Evolutionary conservation across 2,113 vertebrate species (phyloP), one percentile per base, ranked within the genome.

Genomic region (Brachypodius melanocephalos): DNA sequence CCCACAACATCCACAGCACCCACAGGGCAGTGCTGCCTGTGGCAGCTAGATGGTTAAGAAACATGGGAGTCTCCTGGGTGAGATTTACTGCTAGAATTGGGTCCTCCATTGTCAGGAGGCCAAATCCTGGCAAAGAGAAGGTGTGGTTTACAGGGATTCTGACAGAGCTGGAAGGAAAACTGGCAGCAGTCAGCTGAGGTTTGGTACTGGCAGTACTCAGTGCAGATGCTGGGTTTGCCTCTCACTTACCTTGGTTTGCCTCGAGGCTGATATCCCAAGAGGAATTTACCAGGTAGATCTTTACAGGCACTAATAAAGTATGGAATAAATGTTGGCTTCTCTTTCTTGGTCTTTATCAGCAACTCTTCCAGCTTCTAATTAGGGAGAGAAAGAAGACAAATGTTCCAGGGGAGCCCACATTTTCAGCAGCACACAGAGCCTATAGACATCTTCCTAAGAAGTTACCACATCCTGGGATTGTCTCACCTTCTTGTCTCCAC

Each of bases 301-400:
- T 98, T 99, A 96, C 99, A 99, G 73, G 99, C 98, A 65, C 99
- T 99, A 93, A 99, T 97, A 92, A 98, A 99, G 95, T 99, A 99
- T 20, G 99, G 99, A 97, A 99, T 99, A 96, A 99, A 99, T 17
- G 99, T 99, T 31, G 99, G 99, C 94, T 99, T 99, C 97, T 99
- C 99, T 95, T 99, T 98, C 98, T 99, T 99, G 71, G 98, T 97
- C 97, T 98, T 98, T 92, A 99, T 92, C 82, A 99, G 97, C 32
- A 99, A 90, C 91, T 99, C 99, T 96, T 99, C 99, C 98, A 99
- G 98, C 98, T 99, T 99, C 99, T 99, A 93, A 91, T 94, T 19
- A 94, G 61, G 95, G 86, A 81, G n/a, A 90, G 72, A 54, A 62
- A 94, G 90, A 86, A 83, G 42, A 90, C 31, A 96, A 91, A 96